Conservation (phyloP, 2,888 invertebrate genomes). For the Agapetus fuscipes region DNA sequence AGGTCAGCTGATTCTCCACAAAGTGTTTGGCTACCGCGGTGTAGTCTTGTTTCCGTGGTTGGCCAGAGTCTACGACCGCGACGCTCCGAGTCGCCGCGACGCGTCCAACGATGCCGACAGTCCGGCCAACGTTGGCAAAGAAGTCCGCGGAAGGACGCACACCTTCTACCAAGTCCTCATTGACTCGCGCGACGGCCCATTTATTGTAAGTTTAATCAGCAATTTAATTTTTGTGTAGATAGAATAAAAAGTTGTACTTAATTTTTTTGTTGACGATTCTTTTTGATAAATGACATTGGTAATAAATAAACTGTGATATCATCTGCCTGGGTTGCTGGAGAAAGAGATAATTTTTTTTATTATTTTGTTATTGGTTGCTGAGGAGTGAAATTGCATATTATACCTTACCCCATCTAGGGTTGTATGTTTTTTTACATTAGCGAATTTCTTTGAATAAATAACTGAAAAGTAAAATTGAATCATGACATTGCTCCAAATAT, state of each 20-base stretch:
- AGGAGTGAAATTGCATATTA: no score
- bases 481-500: no score
- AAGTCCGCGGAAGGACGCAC: slow-evolving; percentile 83
- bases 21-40: slow-evolving; percentile 95
- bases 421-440: no score
- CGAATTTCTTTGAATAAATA: no score
- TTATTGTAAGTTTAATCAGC: slow-evolving; percentile 72
- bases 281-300: no score
- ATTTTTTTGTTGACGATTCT: no score
- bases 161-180: slow-evolving; percentile 97
- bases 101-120: slow-evolving; percentile 26
- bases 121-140: slow-evolving; percentile 58
- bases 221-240: background rate
- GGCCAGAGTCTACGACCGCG: slow-evolving; percentile 90
- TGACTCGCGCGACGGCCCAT: slow-evolving; percentile 93
- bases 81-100: slow-evolving; percentile 36
- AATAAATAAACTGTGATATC: no score
- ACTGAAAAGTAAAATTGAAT: no score
- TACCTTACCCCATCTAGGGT: no score
- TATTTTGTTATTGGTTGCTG: no score
- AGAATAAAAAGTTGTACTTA: background rate
- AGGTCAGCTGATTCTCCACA: slow-evolving; percentile 91
- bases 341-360: no score
- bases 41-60: slow-evolving; percentile 96
- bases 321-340: no score